Evolutionary conservation across 2,888 invertebrate genomes (phyloP), one percentile per base, ranked within the genome.

Genomic region (Julus scanicus): DNA sequence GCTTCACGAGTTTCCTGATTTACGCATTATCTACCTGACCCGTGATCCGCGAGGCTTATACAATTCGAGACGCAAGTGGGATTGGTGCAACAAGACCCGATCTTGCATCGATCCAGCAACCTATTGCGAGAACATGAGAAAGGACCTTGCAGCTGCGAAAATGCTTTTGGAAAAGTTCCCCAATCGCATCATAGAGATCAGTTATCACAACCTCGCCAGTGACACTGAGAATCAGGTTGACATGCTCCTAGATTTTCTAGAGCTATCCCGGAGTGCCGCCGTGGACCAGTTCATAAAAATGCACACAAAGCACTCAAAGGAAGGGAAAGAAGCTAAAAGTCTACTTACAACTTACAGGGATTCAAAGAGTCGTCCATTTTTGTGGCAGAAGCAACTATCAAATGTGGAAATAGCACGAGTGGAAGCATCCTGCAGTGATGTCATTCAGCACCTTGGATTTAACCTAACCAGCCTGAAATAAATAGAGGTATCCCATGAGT

Each of bases 41-140:
- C 94, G 97, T 87, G 97, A 97, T 92, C 97, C 97, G 6, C 94
- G 97, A 40, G 97, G 96, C 44, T 96, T 96, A 88, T 94, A 97
- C 93, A 97, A 97, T 92, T 97, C 97, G 0, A 94, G 97, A 48
- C 95, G 95, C 90, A 97, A 97, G 92, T 94, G 96, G 15, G 94
- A 94, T 90, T 96, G 96, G 94, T 96, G 96, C 91, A 96, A 95
- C 1, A 94, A 95, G 91, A 92, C 94, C 92, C 95, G 95, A 0
- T 97, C 97, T 92, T 97, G 97, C 92, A 95, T 95, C 92, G 94
- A 96, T 91, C 95, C 97, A 0, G 93, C 94, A 87, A 93, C 95
- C 88, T 93, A 97, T 2, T 97, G 97, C 91, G 48, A 48, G 13
- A 80, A 49, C 37, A 85, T 89, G 80, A 8, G 83, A 80, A n/a